Base-by-base conservation (phyloP, 2,888 invertebrate species). In the Danaus chrysippus region DNA sequence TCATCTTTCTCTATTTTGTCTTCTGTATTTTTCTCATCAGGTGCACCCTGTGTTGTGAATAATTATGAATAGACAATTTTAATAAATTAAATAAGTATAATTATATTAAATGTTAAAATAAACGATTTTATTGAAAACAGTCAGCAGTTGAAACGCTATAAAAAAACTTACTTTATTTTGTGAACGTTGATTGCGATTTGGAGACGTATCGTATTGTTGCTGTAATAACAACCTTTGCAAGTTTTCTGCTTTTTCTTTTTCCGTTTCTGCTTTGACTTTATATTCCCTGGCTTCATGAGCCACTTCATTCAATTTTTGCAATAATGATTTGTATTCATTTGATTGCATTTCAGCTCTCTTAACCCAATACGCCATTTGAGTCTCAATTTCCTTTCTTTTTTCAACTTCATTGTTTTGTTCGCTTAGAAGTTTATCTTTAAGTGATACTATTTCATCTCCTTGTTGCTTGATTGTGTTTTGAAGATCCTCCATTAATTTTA, bases 391-490 rank as follows among this genome's bases (percentile, higher is more conserved):
- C 69, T 77, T 83, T 64, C 74, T 81, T 63, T 75, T 81, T 54
- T 79, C 76, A 43, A 66, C 66, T 65, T 83, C 79, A 59, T 80
- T 80, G 59, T 73, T 75, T 59, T 81, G 79, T 6, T 75, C 73
- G 66, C 89, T 83, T 42, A 77, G 76, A 15, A 93, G 70, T 71
- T 92, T 91, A 64, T 89, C 84, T 74, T 86, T 89, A 13, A 93
- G 72, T 62, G 77, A 74, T 46, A 79, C 70, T 72, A 93, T 91
- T 82, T 93, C 92, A 56, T 77, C 76, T 56, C 92, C 92, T 73
- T 93, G 93, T 65, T 91, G 83, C 70, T 83, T 84, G 62, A 93
- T 84, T 19, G 91, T 85, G 57, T 77, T 76, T 59, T 89, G 84
- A 17, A 92, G 71, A 63, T 86, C 79, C 55, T 83, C 80, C 71